These are phyloP conservation scores for Marasmarcha lunaedactyla DNA, from an alignment of 2,888 invertebrate species.

Conservation along the genomic window DNA sequence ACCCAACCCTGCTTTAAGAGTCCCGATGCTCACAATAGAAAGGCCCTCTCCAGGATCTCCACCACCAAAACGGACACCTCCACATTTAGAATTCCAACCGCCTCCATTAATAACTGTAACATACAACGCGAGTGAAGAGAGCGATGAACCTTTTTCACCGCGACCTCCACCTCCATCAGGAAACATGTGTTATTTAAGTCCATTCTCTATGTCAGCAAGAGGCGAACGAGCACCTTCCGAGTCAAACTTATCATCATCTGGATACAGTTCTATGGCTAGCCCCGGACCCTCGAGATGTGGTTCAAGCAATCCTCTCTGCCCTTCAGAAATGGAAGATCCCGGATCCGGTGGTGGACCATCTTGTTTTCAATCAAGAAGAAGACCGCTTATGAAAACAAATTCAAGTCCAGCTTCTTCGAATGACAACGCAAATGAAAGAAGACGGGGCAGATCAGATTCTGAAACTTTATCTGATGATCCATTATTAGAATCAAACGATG, in stretches of 20 bases:
- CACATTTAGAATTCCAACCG: constrained; percentile 74
- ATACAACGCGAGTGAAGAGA: constrained; percentile 82
- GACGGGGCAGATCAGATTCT: constrained; percentile 77
- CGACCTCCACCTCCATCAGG: constrained; percentile 65
- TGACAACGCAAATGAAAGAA: constrained; percentile 57
- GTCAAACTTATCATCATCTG: constrained; percentile 86
- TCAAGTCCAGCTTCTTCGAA: constrained; percentile 57
- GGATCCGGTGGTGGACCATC: constrained; percentile 70
- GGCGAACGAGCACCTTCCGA: constrained; percentile 84
- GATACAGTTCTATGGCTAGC: constrained; percentile 88
- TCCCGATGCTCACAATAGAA: constrained; percentile 75
- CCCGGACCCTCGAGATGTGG: constrained; percentile 86
- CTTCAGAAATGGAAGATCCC: constrained; percentile 81
- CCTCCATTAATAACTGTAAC: constrained; percentile 82
- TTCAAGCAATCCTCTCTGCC: constrained; percentile 83
- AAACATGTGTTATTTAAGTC: constrained; percentile 81
- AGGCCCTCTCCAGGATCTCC: constrained; percentile 77
- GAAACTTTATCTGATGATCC: constrained; percentile 81
- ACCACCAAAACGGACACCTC: constrained; percentile 71
- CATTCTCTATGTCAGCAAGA: constrained; percentile 79
- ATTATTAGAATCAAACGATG: constrained; percentile 78
- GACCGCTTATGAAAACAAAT: constrained; percentile 73
- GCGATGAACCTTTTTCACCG: constrained; percentile 79
- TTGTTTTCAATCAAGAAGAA: constrained; percentile 68
- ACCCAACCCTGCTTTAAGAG: constrained; percentile 61